Conservation (phyloP, 2,888 invertebrate species). For the Agelastica alni region DNA sequence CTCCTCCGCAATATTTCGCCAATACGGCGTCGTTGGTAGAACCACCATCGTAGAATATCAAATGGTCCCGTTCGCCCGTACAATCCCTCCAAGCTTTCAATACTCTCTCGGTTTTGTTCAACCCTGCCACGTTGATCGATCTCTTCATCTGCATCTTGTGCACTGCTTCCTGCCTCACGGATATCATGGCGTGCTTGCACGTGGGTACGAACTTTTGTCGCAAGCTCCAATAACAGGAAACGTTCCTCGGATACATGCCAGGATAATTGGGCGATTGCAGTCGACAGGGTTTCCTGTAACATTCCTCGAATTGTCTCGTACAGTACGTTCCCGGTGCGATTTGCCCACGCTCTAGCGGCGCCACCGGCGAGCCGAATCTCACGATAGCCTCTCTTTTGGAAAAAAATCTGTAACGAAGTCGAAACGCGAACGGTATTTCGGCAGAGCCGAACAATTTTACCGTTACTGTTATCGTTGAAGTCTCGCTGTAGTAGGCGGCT, state of each 20-base stretch:
- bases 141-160: constrained; percentile 75
- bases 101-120: constrained; percentile 71
- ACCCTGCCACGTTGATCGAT: constrained; percentile 67
- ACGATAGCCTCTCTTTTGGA: constrained; percentile 79
- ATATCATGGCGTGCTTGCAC: constrained; percentile 90
- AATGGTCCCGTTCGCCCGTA: constrained; percentile 78
- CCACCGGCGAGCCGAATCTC: constrained; percentile 74
- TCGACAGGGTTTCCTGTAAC: constrained; percentile 82
- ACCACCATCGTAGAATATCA: constrained; percentile 86
- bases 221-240: constrained; percentile 88
- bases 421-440: constrained; percentile 78
- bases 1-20: constrained; percentile 87
- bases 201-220: constrained; percentile 84
- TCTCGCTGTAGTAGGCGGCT: constrained; percentile 88
- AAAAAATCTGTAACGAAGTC: constrained; percentile 80
- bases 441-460: constrained; percentile 76
- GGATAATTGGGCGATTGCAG: constrained; percentile 91
- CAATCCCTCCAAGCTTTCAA: constrained; percentile 84
- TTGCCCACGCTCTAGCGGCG: constrained; percentile 81
- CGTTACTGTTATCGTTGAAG: constrained; percentile 84
- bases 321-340: constrained; percentile 67
- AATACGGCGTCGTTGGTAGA: constrained; percentile 81
- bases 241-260: constrained; percentile 85
- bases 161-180: constrained; percentile 76
- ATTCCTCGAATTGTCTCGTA: constrained; percentile 85